phyloP scores from a whole-genome alignment of 2,888 invertebrate genomes.

The Tubiluchus corallicola region DNA sequence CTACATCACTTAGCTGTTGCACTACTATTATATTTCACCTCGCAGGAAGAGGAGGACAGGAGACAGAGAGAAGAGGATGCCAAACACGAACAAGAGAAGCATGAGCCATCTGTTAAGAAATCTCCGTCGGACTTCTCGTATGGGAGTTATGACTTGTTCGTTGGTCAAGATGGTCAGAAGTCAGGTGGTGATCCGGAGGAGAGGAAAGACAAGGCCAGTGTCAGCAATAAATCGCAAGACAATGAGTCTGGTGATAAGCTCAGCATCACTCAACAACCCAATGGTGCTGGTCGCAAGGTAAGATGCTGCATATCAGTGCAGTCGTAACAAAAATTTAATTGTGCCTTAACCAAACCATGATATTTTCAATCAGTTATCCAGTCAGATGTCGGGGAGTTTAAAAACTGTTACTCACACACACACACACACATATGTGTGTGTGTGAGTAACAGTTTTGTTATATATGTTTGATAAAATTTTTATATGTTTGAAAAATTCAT shows the following conservation, averaged over 20 bases:
- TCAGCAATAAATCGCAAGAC: conserved; percentile 50
- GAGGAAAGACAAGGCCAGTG: conserved; percentile 53
- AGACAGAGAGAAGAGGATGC: conserved; percentile 10
- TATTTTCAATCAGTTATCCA: no score
- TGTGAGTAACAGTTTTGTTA: no score
- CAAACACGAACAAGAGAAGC: conserved; percentile 10
- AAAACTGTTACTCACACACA: no score
- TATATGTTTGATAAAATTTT: no score
- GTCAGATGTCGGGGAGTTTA: no score
- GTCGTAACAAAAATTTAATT: no score
- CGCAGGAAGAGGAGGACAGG: conserved; percentile 8
- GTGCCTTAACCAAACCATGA: no score
- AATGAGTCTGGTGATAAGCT: background rate
- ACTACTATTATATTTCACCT: no score
- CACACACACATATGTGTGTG: no score
- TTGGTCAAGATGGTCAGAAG: conserved; percentile 69
- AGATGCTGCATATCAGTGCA: no score
- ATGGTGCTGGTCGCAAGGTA: background rate
- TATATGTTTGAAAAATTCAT: no score
- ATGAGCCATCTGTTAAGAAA: conserved; percentile 43
- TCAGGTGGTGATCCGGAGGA: conserved; percentile 64
- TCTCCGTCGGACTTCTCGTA: conserved; percentile 80
- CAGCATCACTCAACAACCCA: background rate
- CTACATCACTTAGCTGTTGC: no score
- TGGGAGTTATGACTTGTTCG: conserved; percentile 77